Evolutionary conservation across 2,888 invertebrate genomes (phyloP).

Genomic region (Lordiphosa fenestrarum): DNA sequence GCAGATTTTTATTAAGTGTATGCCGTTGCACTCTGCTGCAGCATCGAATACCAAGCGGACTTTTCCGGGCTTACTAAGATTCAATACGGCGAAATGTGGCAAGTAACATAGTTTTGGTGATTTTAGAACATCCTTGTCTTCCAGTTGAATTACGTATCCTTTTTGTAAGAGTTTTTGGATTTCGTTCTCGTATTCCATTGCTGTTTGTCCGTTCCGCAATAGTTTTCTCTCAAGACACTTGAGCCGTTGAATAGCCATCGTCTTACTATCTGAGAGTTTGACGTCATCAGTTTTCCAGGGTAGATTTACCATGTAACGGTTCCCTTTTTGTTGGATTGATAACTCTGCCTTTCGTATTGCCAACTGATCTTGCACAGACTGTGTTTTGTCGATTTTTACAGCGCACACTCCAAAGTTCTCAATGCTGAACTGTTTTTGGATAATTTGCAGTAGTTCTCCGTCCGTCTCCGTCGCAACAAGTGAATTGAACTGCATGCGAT

Average conservation of each 20-base stretch:
- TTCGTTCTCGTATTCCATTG: not conserved
- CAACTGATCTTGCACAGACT: too few relatives aligned
- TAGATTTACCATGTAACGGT: too few relatives aligned
- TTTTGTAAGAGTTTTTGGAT: slow-evolving; percentile 20
- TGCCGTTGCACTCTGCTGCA: not conserved
- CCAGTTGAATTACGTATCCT: slow-evolving; percentile 20
- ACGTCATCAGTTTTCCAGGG: too few relatives aligned
- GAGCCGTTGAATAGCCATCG: not conserved
- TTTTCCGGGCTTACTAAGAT: not conserved
- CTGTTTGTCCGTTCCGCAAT: not conserved
- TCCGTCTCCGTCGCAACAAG: too few relatives aligned
- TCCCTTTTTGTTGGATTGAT: not conserved
- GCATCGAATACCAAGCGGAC: not conserved
- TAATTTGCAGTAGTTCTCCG: too few relatives aligned
- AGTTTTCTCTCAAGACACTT: slow-evolving; percentile 1
- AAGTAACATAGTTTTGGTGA: slow-evolving; percentile 5
- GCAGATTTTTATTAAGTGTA: slow-evolving; percentile 27
- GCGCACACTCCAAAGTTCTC: too few relatives aligned
- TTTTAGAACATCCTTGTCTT: not conserved
- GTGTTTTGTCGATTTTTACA: too few relatives aligned
- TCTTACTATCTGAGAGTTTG: too few relatives aligned
- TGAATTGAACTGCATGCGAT: too few relatives aligned
- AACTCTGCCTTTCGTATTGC: too few relatives aligned
- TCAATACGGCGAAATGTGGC: slow-evolving; percentile 5
- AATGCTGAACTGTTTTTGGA: too few relatives aligned